These are phyloP conservation scores for Physocephala rufipes DNA, from an alignment of 2,888 invertebrate species.

Conservation along the genomic window DNA sequence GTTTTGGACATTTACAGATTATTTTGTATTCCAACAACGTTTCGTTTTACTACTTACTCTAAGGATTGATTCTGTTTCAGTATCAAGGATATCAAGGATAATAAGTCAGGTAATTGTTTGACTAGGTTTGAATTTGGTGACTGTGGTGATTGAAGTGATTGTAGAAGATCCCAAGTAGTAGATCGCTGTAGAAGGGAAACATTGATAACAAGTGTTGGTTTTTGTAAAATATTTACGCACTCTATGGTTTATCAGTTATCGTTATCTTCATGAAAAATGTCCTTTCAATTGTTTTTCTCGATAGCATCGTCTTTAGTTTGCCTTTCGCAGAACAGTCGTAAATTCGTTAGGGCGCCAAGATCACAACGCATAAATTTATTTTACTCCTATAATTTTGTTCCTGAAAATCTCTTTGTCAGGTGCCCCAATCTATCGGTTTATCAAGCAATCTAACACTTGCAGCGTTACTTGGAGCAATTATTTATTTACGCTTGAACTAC, in stretches of 20 bases:
- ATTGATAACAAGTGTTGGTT: constrained; percentile 41
- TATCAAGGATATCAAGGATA: constrained; percentile 21
- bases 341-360: background rate
- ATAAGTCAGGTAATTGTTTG: background rate
- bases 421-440: too few species aligned
- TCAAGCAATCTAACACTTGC: constrained; percentile 13
- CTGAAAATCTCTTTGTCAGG: background rate
- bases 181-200: constrained; percentile 20
- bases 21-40: background rate
- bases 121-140: background rate
- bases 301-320: background rate
- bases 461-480: constrained; percentile 25
- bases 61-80: constrained; percentile 17
- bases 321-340: background rate
- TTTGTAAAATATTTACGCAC: constrained; percentile 36
- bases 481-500: constrained; percentile 32
- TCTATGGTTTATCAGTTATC: constrained; percentile 7
- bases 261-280: background rate
- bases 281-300: background rate
- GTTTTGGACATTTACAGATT: background rate
- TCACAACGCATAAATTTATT: background rate
- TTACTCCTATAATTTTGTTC: constrained; percentile 1
- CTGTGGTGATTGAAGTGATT: constrained; percentile 1
- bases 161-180: too few species aligned
- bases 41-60: constrained; percentile 6